Evolutionary conservation across 2,888 invertebrate genomes (phyloP), one percentile per base, ranked within the genome.

Genomic region (Drosophila rubida): DNA sequence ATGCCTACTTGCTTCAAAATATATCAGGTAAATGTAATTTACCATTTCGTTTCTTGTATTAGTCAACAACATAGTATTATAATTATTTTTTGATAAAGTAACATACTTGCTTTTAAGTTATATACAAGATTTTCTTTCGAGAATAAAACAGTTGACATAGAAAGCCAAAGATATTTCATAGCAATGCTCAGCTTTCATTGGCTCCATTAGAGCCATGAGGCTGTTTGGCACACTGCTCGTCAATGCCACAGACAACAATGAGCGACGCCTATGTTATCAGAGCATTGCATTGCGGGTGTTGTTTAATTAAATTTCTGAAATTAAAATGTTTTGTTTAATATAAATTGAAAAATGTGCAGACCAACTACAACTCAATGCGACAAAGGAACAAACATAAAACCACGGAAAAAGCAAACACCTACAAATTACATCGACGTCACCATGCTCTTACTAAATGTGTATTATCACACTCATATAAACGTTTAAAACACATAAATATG

Each of bases 231-330:
- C 63, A 59, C 49, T 69, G 67, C 68, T 76, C 75, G 57, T 73
- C 69, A 59, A 61, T 69, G 62, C 60, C 66, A 57, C 19, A 19
- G 45, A 42, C 46, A 69, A 60, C 69, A 75, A 75, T 63, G 42
- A 32, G 19, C 9, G 44, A 66, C 70, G 83, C 65, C 74, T 64
- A 65, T 74, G 75, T 69, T 75, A 80, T 83, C 80, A 68, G 59
- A 60, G 58, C 63, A 64, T 70, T 69, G 74, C 71, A 61, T 63
- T 69, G 75, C 53, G 70, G 53, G 82, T 87, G 89, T 87, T 90
- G 90, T 91, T 91, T 91, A 91, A 91, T 91, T 91, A 91, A 91
- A 91, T 91, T 88, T 91, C 89, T 90, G 90, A 91, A 91, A 91
- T 91, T 91, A 91, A 91, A 91, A 91, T 90, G 91, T 91, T 91